Evolutionary conservation across 2,113 vertebrate species (phyloP).

Genomic region (Zapornia atra): DNA sequence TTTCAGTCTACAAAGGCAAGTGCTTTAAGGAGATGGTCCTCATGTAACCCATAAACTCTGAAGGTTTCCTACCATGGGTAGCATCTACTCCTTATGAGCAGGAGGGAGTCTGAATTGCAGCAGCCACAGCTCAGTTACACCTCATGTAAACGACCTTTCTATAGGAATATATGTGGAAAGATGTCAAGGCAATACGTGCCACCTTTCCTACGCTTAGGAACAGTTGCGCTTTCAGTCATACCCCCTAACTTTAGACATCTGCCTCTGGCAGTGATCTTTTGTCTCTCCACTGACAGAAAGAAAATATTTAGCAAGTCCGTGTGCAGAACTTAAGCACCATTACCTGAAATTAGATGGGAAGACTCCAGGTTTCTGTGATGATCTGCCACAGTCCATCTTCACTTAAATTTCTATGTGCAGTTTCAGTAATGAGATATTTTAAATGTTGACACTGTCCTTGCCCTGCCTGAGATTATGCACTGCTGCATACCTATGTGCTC

Average conservation of each 20-base stretch:
- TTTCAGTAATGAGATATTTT: slow-evolving; percentile 15
- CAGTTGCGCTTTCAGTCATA: not conserved
- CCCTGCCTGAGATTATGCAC: not conserved
- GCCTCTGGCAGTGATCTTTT: not conserved
- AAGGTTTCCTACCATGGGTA: not conserved
- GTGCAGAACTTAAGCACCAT: not conserved
- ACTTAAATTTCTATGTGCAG: not conserved
- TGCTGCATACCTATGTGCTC: slow-evolving; percentile 35
- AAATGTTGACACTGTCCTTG: not conserved
- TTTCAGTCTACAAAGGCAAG: not conserved
- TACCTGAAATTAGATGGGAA: not conserved
- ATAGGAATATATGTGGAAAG: not conserved
- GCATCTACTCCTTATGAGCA: not conserved
- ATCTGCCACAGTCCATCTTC: not conserved
- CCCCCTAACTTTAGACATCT: not conserved
- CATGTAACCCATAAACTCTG: not conserved
- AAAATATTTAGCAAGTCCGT: not conserved
- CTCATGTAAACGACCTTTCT: not conserved
- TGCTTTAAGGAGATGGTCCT: not conserved
- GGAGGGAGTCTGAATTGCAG: not conserved
- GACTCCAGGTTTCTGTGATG: not conserved
- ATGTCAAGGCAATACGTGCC: not conserved
- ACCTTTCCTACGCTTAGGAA: not conserved
- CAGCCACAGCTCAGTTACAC: not conserved
- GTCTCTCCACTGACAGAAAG: not conserved